A percentile compares a stretch with the other conserved stretches of the same genome.
Conservation (phyloP, 2,797 vertebrate species). For the Vireo griseus region DNA sequence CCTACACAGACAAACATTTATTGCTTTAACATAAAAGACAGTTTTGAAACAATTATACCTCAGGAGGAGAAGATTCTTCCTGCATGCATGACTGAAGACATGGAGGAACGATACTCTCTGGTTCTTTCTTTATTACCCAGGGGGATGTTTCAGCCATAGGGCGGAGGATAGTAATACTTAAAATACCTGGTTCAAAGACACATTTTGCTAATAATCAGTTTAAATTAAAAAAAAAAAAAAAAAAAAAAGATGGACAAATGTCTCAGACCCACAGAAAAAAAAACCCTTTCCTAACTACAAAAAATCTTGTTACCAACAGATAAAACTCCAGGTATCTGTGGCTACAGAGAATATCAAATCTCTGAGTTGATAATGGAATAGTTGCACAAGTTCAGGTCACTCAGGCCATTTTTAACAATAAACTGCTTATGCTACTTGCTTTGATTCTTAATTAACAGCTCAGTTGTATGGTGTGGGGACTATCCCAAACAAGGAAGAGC, state of each 20-base stretch:
- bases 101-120: constrained; percentile 78
- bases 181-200: constrained; percentile 72
- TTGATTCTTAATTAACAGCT: not conserved
- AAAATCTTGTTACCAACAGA: not conserved
- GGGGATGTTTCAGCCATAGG: constrained; percentile 78
- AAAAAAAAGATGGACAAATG: not conserved
- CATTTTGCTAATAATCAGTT: not conserved
- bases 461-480: not conserved
- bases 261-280: not conserved
- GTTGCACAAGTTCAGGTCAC: not conserved
- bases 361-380: not conserved
- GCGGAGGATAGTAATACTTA: constrained; percentile 81
- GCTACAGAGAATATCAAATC: not conserved
- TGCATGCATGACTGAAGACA: constrained; percentile 79
- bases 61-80: constrained; percentile 75
- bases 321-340: not conserved
- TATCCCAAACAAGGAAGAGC: not conserved
- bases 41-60: constrained; percentile 73
- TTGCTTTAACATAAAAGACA: not conserved
- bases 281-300: not conserved
- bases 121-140: constrained; percentile 82
- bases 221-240: not conserved
- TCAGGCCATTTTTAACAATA: not conserved
- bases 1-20: not conserved
- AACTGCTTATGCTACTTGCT: not conserved